A percentile compares a stretch with the other conserved stretches of the same genome.
Evolutionary conservation across 2,888 invertebrate species (phyloP).

Genomic region (Colostygia pectinataria): DNA sequence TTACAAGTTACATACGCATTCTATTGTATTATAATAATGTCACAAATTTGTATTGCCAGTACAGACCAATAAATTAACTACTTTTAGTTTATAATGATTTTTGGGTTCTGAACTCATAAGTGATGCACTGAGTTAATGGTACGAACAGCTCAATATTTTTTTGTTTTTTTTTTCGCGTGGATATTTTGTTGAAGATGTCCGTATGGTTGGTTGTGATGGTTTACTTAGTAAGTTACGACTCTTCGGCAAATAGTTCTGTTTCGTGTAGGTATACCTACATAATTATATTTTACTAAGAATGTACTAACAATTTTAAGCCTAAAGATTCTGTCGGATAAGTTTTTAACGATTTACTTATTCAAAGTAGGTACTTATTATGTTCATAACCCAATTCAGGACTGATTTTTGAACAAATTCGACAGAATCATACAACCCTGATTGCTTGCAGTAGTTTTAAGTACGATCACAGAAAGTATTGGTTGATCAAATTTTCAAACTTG

Average conservation of each 20-base stretch:
- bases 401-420: conserved; percentile 36
- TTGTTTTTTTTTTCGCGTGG: conserved; percentile 65
- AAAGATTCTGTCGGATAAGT: conserved; percentile 45
- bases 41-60: conserved; percentile 78
- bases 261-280: conserved; percentile 58
- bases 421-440: conserved; percentile 48
- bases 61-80: conserved; percentile 67
- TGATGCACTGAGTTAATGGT: conserved; percentile 63
- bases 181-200: conserved; percentile 76
- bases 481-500: conserved; percentile 7
- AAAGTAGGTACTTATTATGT: conserved; percentile 51
- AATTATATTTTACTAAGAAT: conserved; percentile 60
- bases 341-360: conserved; percentile 52
- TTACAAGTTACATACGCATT: conserved; percentile 72
- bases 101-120: conserved; percentile 70
- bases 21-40: conserved; percentile 62
- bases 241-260: conserved; percentile 69
- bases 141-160: conserved; percentile 69
- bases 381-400: conserved; percentile 45
- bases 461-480: conserved; percentile 24
- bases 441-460: conserved; percentile 59
- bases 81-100: conserved; percentile 60
- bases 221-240: conserved; percentile 80
- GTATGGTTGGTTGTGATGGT: conserved; percentile 83
- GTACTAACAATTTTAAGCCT: conserved; percentile 58